Conservation (phyloP, 1,140 invertebrate species). For the Cyclargus thomasi region DNA sequence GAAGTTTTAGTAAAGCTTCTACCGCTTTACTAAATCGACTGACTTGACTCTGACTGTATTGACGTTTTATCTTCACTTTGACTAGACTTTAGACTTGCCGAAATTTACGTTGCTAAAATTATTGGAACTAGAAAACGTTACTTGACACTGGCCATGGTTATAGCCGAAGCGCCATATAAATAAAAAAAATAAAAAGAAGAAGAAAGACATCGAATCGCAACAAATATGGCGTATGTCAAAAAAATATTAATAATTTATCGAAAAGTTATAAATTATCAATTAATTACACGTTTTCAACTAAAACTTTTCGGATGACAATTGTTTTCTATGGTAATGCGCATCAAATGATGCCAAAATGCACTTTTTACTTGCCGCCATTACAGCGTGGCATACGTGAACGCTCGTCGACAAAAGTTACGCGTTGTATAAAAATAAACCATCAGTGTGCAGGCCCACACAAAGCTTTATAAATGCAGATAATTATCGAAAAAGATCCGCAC, state of each 20-base stretch:
- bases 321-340: slow-evolving; percentile 41
- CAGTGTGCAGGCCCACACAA: slow-evolving; percentile 47
- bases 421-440: slow-evolving; percentile 67
- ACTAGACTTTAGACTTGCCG: too few relatives aligned
- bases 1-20: too few relatives aligned
- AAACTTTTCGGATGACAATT: slow-evolving; percentile 50
- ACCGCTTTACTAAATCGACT: too few relatives aligned
- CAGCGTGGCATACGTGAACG: slow-evolving; percentile 48
- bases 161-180: too few relatives aligned
- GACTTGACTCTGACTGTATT: too few relatives aligned
- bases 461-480: slow-evolving; percentile 33
- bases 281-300: slow-evolving; percentile 20
- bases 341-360: slow-evolving; percentile 28
- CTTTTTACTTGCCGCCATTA: slow-evolving; percentile 40
- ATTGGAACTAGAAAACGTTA: too few relatives aligned
- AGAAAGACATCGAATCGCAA: slow-evolving; percentile 30
- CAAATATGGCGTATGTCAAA: slow-evolving; percentile 37
- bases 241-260: not conserved
- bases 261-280: slow-evolving; percentile 25
- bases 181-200: not conserved
- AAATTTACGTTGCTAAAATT: too few relatives aligned
- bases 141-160: too few relatives aligned
- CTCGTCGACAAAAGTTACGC: slow-evolving; percentile 39
- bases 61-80: too few relatives aligned
- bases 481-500: slow-evolving; percentile 37